Evolutionary conservation across 2,113 vertebrate species (phyloP), one percentile per base, ranked within the genome.

Genomic region (Tragulus kanchil): DNA sequence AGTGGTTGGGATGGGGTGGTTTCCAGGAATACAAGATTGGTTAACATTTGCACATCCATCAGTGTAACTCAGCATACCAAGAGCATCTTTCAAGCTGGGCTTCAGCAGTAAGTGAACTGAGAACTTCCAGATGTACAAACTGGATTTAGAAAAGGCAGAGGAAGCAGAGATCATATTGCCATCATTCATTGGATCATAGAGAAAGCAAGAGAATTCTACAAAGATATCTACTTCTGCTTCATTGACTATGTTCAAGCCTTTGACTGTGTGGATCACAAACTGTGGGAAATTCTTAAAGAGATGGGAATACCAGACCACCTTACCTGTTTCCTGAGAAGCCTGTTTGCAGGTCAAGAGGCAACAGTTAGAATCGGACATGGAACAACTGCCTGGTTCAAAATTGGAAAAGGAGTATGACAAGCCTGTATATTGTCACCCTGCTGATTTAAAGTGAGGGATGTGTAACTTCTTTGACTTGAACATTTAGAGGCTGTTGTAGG

Each of bases 11-110:
- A n/a, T 23, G 19, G n/a, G n/a, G 19, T 23, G 31, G 31, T 25
- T 23, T 65, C 79, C 14, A 64, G 61, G n/a, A 88, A 92, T 78
- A 54, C 67, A 92, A 92, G 36, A 11, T 69, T 92, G 89, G 45
- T 85, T 92, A 71, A 48, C 26, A 82, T 56, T 67, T 87, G 42
- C 75, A 71, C 15, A 54, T 73, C 42, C 1, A 73, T 81, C 79
- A 85, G 3, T 85, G 42, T 73, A 86, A 85, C 75, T 89, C 50
- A 82, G 16, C 52, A 81, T 23, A 73, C 3, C 9, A 19, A 73
- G 26, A 73, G 69, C 13, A 73, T 73, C 69, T 42, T 45, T 73
- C 69, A 73, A 25, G 45, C 69, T 73, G 36, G 21, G 69, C 42
- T 1, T 73, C 69, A 73, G 69, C 42, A 73, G 42, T 73, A 73